Evolutionary conservation across 2,888 invertebrate species (phyloP).

Genomic region (Eremobia ochroleuca): DNA sequence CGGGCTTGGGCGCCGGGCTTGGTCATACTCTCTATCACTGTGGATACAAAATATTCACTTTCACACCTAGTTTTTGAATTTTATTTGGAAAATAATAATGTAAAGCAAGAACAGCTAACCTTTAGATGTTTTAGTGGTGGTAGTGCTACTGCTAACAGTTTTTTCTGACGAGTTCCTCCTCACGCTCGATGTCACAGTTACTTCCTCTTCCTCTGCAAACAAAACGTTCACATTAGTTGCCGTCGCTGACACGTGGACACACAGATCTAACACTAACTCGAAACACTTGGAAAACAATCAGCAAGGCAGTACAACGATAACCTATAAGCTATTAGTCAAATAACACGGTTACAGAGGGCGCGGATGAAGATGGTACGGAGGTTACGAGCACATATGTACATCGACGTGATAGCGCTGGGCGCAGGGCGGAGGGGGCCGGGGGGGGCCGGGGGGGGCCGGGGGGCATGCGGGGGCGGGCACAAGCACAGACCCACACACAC

Average conservation of each 20-base stretch:
- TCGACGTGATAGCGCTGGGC: constrained; percentile 74
- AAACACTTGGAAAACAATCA: constrained; percentile 83
- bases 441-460: constrained; percentile 66
- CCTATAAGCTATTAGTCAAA: constrained; percentile 89
- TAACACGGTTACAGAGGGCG: constrained; percentile 86
- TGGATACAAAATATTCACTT: background rate
- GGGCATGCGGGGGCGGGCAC: constrained; percentile 82
- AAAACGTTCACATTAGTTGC: constrained; percentile 44
- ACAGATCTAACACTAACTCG: constrained; percentile 72
- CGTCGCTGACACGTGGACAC: background rate
- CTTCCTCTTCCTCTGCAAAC: constrained; percentile 87
- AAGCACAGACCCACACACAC: constrained; percentile 90
- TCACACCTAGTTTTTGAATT: background rate
- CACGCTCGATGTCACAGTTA: constrained; percentile 88
- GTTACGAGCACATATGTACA: constrained; percentile 85
- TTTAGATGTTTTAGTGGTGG: constrained; percentile 92
- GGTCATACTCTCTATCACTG: constrained; percentile 91
- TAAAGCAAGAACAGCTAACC: constrained; percentile 76
- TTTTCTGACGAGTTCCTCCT: constrained; percentile 89
- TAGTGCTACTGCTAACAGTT: constrained; percentile 91
- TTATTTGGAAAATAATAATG: background rate
- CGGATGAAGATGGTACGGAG: constrained; percentile 81
- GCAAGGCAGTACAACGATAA: constrained; percentile 85
- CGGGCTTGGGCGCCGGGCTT: constrained; percentile 92
- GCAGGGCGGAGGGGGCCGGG: constrained; percentile 67